A percentile compares a stretch with the other conserved stretches of the same genome.
phyloP scores from a whole-genome alignment of 2,797 vertebrate species.

The Holocentrus rufus region DNA sequence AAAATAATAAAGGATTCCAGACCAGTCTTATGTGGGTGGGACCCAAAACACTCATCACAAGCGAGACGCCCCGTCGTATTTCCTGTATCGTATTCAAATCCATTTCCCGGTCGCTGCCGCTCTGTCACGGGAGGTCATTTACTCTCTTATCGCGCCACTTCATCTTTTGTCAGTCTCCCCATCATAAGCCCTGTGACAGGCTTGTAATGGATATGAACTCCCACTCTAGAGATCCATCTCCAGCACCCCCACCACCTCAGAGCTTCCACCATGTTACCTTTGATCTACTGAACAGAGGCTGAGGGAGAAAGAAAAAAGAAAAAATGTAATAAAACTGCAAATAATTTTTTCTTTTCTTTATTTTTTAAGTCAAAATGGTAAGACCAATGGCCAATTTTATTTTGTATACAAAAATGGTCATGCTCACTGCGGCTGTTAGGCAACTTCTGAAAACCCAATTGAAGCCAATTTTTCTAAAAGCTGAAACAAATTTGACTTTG shows the following conservation, averaged over 20 bases:
- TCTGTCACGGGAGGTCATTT: slow-evolving; percentile 36
- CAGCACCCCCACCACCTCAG: background rate
- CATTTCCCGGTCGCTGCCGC: background rate
- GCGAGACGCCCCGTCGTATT: slow-evolving; percentile 4
- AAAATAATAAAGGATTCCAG: slow-evolving; percentile 1
- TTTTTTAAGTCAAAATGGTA: too few relatives aligned
- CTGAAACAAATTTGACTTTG: too few relatives aligned
- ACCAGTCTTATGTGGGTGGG: background rate
- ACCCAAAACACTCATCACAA: background rate
- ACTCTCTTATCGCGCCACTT: slow-evolving; percentile 37
- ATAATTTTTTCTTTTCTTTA: too few relatives aligned
- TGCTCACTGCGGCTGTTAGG: too few relatives aligned
- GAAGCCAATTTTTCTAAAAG: too few relatives aligned
- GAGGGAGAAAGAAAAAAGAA: background rate
- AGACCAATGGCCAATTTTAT: too few relatives aligned
- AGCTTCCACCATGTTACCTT: background rate
- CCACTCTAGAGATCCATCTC: background rate
- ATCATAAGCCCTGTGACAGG: slow-evolving; percentile 8
- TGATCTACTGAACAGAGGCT: background rate
- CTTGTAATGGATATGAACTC: slow-evolving; percentile 8
- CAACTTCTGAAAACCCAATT: too few relatives aligned
- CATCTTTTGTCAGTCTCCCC: slow-evolving; percentile 33
- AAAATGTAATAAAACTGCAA: too few relatives aligned
- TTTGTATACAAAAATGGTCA: too few relatives aligned
- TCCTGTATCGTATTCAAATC: background rate